Evolutionary conservation across 1,140 invertebrate genomes (phyloP).

Genomic region (Saccostrea glomerata): DNA sequence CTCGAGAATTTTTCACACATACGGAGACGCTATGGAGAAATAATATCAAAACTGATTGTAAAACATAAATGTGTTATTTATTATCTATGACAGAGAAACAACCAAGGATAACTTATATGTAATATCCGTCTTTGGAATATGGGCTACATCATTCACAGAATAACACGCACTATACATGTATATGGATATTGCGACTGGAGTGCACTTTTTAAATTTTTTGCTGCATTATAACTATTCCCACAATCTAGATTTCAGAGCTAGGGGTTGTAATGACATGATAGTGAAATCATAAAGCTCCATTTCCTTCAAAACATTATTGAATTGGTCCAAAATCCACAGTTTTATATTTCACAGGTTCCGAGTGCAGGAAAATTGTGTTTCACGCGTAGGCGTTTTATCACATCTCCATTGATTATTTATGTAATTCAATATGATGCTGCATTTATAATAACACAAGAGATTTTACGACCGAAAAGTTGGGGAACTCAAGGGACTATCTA

Average conservation of each 20-base stretch:
- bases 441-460: not conserved
- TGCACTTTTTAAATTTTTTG: not conserved
- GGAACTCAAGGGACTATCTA: not conserved
- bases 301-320: conserved; percentile 22
- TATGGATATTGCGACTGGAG: no score
- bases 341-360: conserved; percentile 28
- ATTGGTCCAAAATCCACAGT: not conserved
- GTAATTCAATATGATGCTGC: conserved; percentile 31
- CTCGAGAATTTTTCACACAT: no score
- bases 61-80: no score
- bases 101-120: no score
- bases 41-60: no score
- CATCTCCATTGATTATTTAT: conserved; percentile 13
- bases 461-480: not conserved
- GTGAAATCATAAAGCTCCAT: not conserved
- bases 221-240: not conserved
- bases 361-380: not conserved
- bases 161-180: no score
- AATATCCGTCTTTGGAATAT: no score
- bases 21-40: no score
- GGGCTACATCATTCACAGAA: no score
- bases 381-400: conserved; percentile 14
- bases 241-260: not conserved
- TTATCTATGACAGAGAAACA: no score
- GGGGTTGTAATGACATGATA: not conserved